These are phyloP conservation scores for Dicycla oo DNA, from an alignment of 2,888 invertebrate genomes.

Conservation along the genomic window DNA sequence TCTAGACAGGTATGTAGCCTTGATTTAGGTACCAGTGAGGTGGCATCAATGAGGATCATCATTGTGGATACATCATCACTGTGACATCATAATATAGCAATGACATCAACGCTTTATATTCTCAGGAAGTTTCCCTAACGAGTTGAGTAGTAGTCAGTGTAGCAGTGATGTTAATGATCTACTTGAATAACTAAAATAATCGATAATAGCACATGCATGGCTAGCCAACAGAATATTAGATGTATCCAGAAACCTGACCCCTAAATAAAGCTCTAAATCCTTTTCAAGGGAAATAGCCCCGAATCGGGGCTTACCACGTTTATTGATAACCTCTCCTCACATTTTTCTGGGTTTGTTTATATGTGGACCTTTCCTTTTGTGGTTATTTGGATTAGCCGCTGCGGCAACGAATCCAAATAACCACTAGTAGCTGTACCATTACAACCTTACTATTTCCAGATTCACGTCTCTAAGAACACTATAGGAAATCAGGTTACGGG, in stretches of 20 bases:
- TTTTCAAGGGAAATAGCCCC: not conserved
- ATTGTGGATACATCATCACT: constrained; percentile 37
- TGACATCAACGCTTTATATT: constrained; percentile 36
- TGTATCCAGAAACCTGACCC: not conserved
- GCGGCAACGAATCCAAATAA: not conserved
- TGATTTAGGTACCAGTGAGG: constrained; percentile 26
- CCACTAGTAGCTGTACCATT: not conserved
- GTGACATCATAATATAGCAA: constrained; percentile 29
- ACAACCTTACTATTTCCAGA: not conserved
- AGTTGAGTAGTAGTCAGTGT: not conserved
- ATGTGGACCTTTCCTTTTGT: not conserved
- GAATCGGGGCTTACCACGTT: not conserved
- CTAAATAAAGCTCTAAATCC: not conserved
- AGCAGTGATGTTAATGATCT: no score
- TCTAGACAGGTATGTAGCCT: constrained; percentile 38
- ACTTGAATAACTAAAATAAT: no score
- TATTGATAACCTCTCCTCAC: not conserved
- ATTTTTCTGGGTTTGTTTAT: not conserved
- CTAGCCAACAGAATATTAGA: not conserved
- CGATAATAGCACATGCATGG: not conserved
- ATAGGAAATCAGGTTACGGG: no score
- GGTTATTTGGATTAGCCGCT: no score
- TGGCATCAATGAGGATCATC: constrained; percentile 13
- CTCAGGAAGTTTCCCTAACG: not conserved
- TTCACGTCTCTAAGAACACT: constrained; percentile 15